These are phyloP conservation scores for Stegastes partitus DNA, from an alignment of 2,113 vertebrate genomes.

Conservation along the genomic window DNA sequence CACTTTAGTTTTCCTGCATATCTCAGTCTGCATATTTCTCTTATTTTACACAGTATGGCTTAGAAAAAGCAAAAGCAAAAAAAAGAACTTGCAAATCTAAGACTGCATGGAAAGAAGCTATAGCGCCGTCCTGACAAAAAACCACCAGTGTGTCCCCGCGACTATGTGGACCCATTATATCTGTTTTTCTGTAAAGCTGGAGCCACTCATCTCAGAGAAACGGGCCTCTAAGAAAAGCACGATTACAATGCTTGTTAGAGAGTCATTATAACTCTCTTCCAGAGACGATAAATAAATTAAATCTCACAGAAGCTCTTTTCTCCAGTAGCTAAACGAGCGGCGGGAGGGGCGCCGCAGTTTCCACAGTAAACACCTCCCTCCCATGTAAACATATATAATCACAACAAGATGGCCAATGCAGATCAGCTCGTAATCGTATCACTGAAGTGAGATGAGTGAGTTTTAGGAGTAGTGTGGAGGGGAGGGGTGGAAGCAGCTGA, in stretches of 20 bases:
- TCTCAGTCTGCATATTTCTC: neutral
- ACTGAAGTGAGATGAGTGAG: constrained; percentile 72
- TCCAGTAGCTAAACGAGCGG: constrained; percentile 72
- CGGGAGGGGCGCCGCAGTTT: constrained; percentile 68
- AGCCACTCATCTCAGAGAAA: constrained; percentile 50
- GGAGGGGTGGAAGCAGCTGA: constrained; percentile 69
- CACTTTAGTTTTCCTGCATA: neutral
- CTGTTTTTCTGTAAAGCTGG: constrained; percentile 41
- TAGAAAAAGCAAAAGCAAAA: constrained; percentile 2
- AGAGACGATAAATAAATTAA: constrained; percentile 69
- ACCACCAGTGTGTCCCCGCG: neutral
- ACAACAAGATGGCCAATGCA: constrained; percentile 80
- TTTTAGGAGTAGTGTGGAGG: constrained; percentile 41
- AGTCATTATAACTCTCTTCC: constrained; percentile 72
- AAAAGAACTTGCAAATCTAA: neutral
- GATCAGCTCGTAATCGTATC: constrained; percentile 74
- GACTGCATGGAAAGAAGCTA: constrained; percentile 8
- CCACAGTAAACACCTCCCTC: constrained; percentile 79
- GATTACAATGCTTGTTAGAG: constrained; percentile 55
- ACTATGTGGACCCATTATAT: constrained; percentile 42
- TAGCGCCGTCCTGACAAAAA: constrained; percentile 6
- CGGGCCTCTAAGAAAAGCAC: constrained; percentile 36
- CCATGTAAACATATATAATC: constrained; percentile 83
- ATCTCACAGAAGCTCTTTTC: constrained; percentile 59
- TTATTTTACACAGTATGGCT: constrained; percentile 7